Base-by-base conservation (phyloP, 1,140 invertebrate genomes). In the Drosophila subpulchrella region DNA sequence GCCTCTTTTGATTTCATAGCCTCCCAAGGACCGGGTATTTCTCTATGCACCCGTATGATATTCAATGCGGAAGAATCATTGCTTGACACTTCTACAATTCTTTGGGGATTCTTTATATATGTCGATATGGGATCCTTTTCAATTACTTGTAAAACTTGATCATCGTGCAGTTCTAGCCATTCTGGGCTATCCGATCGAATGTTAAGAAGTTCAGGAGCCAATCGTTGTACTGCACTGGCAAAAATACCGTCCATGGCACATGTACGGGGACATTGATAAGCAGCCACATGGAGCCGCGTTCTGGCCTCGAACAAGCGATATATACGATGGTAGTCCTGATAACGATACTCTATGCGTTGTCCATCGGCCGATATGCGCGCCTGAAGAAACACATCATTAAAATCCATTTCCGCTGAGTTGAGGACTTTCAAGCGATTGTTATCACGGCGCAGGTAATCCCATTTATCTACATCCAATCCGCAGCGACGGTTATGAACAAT, bases 401-500 rank as follows among this genome's bases (percentile, higher is more conserved):
- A 85, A 15, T 90, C 67, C 77, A 90, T 73, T 63, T 90, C 72
- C 1, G 75, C 59, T 12, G 55, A 27, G 27, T 7, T 66, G 0
- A 90, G 61, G 5, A 81, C 3, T 15, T 89, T 38, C 3, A 83
- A n/a, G 20, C 73, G 72, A 46, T 90, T 78, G 41, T 82, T 93
- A 82, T 96, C 95, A 57, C 95, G 92, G 12, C 94, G 89, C 47
- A 96, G 93, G 76, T 96, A 96, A 81, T 96, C 95, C 93, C 94
- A 96, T 90, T 96, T 96, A 88, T 96, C 96, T 6, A 96, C 96
- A 92, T 96, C 95, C 32, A 96, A 93, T 15, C 94, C 94, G 74
- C 93, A 95, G 12, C 92, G 81, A 56, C 94, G 93, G 81, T 96
- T 96, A 27, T 93, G 93, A 0, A 96, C 94, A 72, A 96, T 95